phyloP scores from a whole-genome alignment of 2,113 vertebrate species.

The Pelusios castaneus region DNA sequence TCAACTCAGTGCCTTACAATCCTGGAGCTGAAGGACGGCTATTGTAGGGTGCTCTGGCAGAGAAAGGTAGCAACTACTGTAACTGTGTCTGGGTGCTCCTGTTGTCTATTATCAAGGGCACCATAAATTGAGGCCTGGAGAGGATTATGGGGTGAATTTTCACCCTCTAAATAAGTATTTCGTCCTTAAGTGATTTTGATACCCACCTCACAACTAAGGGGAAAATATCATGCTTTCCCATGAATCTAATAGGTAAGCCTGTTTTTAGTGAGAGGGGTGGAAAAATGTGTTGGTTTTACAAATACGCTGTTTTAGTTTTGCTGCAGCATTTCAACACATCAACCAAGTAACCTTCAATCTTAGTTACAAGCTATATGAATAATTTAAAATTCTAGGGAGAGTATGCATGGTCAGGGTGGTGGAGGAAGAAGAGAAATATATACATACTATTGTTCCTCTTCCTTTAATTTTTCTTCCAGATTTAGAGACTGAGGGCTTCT shows the following conservation, averaged over 20 bases:
- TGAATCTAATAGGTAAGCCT: not conserved
- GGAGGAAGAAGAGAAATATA: not conserved
- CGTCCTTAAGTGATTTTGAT: not conserved
- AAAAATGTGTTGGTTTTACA: not conserved
- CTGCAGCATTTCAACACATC: not conserved
- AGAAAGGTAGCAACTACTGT: not conserved
- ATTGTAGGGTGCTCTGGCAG: not conserved
- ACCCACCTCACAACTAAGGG: not conserved
- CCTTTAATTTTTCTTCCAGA: conserved; percentile 97
- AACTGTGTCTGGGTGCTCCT: not conserved
- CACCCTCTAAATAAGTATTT: not conserved
- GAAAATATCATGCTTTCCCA: not conserved
- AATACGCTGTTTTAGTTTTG: not conserved
- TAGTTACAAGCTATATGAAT: not conserved
- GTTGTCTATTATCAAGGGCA: fast-evolving
- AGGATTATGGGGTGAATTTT: not conserved
- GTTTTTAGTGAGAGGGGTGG: not conserved
- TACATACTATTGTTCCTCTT: conserved; percentile 94
- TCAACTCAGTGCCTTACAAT: fast-evolving
- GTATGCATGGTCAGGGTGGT: not conserved
- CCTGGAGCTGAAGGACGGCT: not conserved
- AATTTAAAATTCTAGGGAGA: conserved; percentile 14
- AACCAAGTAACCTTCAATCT: not conserved
- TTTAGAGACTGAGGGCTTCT: conserved; percentile 94
- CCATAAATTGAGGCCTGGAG: not conserved